Base-by-base conservation (phyloP, 2,888 invertebrate genomes). In the Byasa hedistus region DNA sequence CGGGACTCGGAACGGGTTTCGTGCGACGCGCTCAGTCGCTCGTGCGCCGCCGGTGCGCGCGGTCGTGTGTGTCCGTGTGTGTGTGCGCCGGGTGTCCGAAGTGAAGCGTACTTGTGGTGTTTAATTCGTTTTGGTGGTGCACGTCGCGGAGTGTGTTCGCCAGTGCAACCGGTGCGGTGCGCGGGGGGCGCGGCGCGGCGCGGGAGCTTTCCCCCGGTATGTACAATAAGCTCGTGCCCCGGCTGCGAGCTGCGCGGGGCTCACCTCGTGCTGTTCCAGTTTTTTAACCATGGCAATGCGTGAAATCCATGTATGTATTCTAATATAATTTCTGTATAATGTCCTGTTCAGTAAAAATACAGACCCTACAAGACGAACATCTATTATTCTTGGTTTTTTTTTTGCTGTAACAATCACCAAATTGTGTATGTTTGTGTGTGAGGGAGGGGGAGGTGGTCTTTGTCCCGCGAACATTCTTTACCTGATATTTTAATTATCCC, bases 401-500 rank as follows among this genome's bases (percentile, higher is more conserved):
- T 32, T 5, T 10, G 10, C 1, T 32, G 1, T 1, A 32, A 32
- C 32, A 57, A 60, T n/a, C 51, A 60, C 66, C 62, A 60, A 65
- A 66, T 66, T 57, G 52, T 22, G 27, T 57, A 58, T 55, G 58
- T 52, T 32, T 62, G 62, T 62, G 64, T 62, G 32, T 64, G 66
- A 68, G 70, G 70, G n/a, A n/a, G n/a, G n/a, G n/a, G n/a, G n/a
- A n/a, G n/a, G n/a, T n/a, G n/a, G 66, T 66, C 48, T 55, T 44
- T 60, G 51, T 48, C 22, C 12, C 19, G 22, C 27, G 24, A 61
- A 57, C 64, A 64, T 81, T 85, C 57, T 32, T 61, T 61, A 85
- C 86, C 86, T 86, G 86, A 82, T 83, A 78, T 81, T 81, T 82
- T 83, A 84, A 84, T 85, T 83, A 81, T 78, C 74, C 69, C 70